phyloP scores from a whole-genome alignment of 2,113 vertebrate species.

The Ailurus styani region DNA sequence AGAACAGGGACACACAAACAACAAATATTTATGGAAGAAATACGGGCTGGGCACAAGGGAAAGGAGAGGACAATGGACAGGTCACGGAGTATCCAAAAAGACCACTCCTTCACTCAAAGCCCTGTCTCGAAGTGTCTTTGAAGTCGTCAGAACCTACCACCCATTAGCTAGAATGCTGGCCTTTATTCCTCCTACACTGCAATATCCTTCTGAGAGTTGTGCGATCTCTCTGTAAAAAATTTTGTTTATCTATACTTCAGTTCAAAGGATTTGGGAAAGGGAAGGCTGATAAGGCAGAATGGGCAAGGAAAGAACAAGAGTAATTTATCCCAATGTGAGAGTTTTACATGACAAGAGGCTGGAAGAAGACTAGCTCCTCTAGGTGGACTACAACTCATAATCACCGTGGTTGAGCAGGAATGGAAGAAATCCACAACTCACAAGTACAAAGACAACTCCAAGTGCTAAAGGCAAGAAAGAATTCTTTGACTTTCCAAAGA shows the following conservation, averaged over 20 bases:
- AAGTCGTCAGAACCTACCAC: background rate
- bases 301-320: background rate
- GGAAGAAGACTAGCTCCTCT: background rate
- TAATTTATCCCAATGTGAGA: background rate
- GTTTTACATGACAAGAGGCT: background rate
- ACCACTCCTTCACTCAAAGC: background rate
- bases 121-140: background rate
- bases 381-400: background rate
- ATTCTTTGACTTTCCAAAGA: background rate
- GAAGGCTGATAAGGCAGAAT: background rate
- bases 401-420: background rate
- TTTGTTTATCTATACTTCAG: background rate
- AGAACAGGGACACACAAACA: background rate
- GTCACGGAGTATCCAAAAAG: background rate
- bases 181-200: background rate
- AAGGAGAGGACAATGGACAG: background rate
- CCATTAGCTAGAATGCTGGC: background rate
- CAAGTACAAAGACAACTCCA: background rate
- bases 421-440: background rate
- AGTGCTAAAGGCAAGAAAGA: background rate
- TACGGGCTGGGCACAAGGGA: background rate
- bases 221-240: background rate
- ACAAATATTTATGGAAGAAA: background rate
- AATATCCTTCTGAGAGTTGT: background rate
- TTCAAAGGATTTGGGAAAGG: background rate